Base-by-base conservation (phyloP, 2,888 invertebrate species). In the Drosophila testacea region DNA sequence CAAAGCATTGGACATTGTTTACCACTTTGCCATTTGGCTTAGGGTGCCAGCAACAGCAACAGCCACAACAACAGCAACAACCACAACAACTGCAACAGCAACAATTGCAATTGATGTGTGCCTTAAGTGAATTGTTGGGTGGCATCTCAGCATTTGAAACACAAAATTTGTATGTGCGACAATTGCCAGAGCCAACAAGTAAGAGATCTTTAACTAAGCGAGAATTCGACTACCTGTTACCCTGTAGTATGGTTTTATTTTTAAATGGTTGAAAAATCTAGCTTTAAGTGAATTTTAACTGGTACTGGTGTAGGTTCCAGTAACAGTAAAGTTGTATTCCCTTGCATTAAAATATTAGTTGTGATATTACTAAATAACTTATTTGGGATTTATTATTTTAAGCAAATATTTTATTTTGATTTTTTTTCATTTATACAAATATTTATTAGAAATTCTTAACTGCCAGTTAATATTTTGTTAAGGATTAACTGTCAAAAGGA, bases 1-100 rank as follows among this genome's bases (percentile, higher is more conserved):
- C 59, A 59, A 65, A 71, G 68, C 68, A 65, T 81, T 81, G 71
- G 80, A 85, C 83, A 86, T 81, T 88, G 89, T 79, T 88, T 83
- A 88, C 79, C 83, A 78, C 76, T 85, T 83, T 76, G 83, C 62
- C 73, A 83, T 81, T 83, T 81, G 81, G 83, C 87, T 86, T 73
- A 73, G 73, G 52, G 46, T 68, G 62, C 55, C 54, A 85, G 69
- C 71, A 63, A 38, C 68, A 72, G 27, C 60, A 41, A 11, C 48
- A 44, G 6, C 36, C 39, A 1, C 38, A 57, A 27, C 55, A 70
- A 10, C 22, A 55, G 7, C 46, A 61, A 9, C 9, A 46, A 50
- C 65, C 63, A 55, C 22, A 27, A 28, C 56, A 63, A 52, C 63
- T 39, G 56, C 16, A 27, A 38, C 60, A 61, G 52, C 54, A 57